These are phyloP conservation scores for Drosophila trapezifrons DNA, from an alignment of 1,140 invertebrate genomes.

Conservation along the genomic window DNA sequence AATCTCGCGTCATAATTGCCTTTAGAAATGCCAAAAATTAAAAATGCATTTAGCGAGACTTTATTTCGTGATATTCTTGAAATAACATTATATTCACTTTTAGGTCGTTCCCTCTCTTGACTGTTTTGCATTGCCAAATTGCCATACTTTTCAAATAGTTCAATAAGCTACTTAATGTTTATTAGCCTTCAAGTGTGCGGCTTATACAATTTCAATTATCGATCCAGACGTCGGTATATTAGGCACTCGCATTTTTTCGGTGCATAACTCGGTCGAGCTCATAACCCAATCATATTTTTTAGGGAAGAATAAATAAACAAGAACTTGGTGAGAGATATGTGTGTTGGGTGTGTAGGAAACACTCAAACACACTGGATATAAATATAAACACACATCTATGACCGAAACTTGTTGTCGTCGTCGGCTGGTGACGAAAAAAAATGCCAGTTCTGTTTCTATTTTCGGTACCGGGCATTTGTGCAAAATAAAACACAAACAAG, in stretches of 20 bases:
- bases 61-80: slow-evolving; percentile 30
- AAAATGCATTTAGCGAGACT: slow-evolving; percentile 52
- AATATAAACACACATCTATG: slow-evolving; percentile 55
- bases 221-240: slow-evolving; percentile 18
- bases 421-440: slow-evolving; percentile 58
- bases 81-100: slow-evolving; percentile 16
- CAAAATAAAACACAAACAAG: slow-evolving; percentile 48
- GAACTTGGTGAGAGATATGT: slow-evolving; percentile 16
- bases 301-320: slow-evolving; percentile 34
- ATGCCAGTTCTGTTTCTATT: slow-evolving; percentile 56
- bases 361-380: slow-evolving; percentile 58
- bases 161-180: slow-evolving; percentile 20
- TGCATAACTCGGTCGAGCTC: slow-evolving; percentile 11
- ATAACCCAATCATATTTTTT: slow-evolving; percentile 45
- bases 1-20: slow-evolving; percentile 55
- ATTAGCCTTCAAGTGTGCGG: slow-evolving; percentile 17
- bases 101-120: slow-evolving; percentile 10
- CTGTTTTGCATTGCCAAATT: slow-evolving; percentile 32
- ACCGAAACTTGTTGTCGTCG: slow-evolving; percentile 44
- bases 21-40: slow-evolving; percentile 44
- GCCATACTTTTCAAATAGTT: slow-evolving; percentile 24
- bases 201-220: slow-evolving; percentile 49
- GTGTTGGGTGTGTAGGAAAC: neutral
- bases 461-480: slow-evolving; percentile 55
- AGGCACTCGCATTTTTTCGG: slow-evolving; percentile 1